Evolutionary conservation across 2,888 invertebrate species (phyloP), one percentile per base, ranked within the genome.

Genomic region (Campoplex nolae): DNA sequence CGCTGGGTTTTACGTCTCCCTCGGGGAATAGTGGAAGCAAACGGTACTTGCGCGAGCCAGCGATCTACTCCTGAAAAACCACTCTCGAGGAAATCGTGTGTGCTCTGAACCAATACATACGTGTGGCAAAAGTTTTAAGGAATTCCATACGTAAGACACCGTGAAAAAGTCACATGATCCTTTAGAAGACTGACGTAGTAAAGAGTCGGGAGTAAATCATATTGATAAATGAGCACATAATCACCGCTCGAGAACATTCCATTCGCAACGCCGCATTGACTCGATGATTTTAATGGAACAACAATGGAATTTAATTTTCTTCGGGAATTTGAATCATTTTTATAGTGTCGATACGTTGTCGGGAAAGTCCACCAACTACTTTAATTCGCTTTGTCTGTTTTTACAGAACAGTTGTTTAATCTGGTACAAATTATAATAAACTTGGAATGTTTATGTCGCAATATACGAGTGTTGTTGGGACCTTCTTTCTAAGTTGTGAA

Each of bases 71-170:
- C 42, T 42, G 70, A 79, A 78, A 74, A 74, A 62, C 75, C 58
- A 74, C 74, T 82, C 67, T 68, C 58, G 82, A 82, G 82, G 58
- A 82, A 85, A 85, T 82, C 77, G 82, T 74, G 73, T 73, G 81
- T 85, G 71, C 76, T 67, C 56, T 35, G 38, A 71, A 73, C 70
- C 76, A 35, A 75, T 68, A 78, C 65, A 35, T 76, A 75, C 51
- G 71, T 81, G 81, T 78, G 74, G 62, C 67, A 78, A 70, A 38
- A 62, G 16, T 74, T 68, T 78, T 85, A 42, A 18, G n/a, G 23
- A 74, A 35, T 82, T 62, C 42, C 68, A 13, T 23, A 23, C 65
- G 56, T 3, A 45, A 35, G 56, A 48, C 16, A 48, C 28, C 18
- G 67, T n/a, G 28, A 58, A 77, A 85, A 80, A 83, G 68, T 70